Evolutionary conservation across 2,888 invertebrate genomes (phyloP), one percentile per base, ranked within the genome.

Genomic region (Nomada flava): DNA sequence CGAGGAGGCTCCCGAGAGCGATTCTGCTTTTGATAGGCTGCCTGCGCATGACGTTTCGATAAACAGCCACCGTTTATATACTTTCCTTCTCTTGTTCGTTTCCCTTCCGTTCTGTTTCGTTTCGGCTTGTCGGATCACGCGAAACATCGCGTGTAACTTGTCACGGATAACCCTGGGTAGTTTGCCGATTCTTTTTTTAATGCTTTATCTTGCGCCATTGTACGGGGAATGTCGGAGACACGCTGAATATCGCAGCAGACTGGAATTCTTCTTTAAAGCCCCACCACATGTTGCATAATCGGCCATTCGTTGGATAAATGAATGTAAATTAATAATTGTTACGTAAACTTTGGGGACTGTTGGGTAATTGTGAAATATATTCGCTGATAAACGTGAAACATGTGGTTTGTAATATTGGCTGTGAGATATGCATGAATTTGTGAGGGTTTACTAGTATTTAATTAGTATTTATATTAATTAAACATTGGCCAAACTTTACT

Each of bases 31-130:
- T 90, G 90, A 90, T 90, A 83, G 89, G 84, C 74, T 74, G 87
- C 86, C 92, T 92, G 92, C 86, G 81, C 85, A 86, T 92, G 92
- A 92, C 92, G 91, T 92, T 91, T 92, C 91, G 91, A 92, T 92
- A 92, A 92, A 92, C 91, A 89, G 85, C 84, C 84, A 82, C 78
- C 87, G 86, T 87, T 86, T 86, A 86, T 87, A 84, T 83, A 86
- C 83, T 84, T 85, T 86, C 84, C 80, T 77, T 63, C 80, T 73
- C 82, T 76, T 84, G 68, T 75, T 82, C 74, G 69, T 65, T 67
- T 55, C 55, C 2, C 20, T 55, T 55, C 55, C 55, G 55, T 57
- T 23, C 18, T 20, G 18, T 53, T 64, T 78, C 72, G 74, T 79
- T 82, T 70, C 77, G 77, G 59, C 57, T 64, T 63, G 65, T 65